Conservation (phyloP, 2,113 vertebrate species). For the Pygoscelis adeliae region DNA sequence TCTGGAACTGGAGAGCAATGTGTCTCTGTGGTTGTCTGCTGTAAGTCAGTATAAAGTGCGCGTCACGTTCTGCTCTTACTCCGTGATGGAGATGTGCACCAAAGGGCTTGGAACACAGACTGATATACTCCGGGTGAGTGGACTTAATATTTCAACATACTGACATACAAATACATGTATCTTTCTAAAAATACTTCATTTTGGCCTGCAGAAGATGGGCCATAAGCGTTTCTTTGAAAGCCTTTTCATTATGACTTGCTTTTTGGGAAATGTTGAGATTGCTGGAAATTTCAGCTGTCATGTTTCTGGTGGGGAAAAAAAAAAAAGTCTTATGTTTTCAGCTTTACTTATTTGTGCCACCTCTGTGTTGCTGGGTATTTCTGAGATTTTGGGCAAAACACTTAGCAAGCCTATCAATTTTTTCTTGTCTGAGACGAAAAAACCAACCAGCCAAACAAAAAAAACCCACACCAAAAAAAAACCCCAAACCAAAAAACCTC, state of each 20-base stretch:
- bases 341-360: neutral
- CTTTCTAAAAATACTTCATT: neutral
- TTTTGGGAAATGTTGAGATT: neutral
- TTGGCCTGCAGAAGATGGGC: neutral
- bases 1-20: constrained; percentile 92
- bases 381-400: neutral
- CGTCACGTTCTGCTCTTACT: constrained; percentile 95
- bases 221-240: neutral
- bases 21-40: constrained; percentile 90
- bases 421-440: neutral
- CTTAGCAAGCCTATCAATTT: neutral
- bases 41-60: constrained; percentile 96
- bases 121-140: constrained; percentile 84
- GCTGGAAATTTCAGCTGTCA: neutral
- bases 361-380: neutral
- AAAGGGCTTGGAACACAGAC: constrained; percentile 92
- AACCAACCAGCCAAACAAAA: neutral
- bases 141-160: neutral
- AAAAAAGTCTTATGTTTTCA: neutral
- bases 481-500: neutral
- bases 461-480: neutral
- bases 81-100: constrained; percentile 98
- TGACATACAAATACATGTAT: rapidly evolving
- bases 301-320: neutral
- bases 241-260: neutral